These are phyloP conservation scores for Phortica okadai DNA, from an alignment of 2,888 invertebrate genomes.

Conservation along the genomic window DNA sequence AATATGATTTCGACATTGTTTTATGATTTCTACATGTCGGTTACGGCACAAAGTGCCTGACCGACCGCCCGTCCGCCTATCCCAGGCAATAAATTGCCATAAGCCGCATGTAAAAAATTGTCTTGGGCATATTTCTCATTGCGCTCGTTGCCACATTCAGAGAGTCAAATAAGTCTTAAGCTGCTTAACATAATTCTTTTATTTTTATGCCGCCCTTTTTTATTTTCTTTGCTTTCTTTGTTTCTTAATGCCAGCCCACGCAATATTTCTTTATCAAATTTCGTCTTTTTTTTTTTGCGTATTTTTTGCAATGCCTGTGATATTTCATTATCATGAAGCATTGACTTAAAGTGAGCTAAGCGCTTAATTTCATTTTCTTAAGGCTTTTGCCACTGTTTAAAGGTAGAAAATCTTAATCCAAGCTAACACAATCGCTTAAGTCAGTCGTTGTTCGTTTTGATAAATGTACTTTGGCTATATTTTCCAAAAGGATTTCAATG, in stretches of 20 bases:
- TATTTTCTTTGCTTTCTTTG: background rate
- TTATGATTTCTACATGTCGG: background rate
- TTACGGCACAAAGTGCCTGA: background rate
- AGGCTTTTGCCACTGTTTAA: background rate
- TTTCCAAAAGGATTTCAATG: constrained; percentile 13
- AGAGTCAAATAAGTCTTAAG: constrained; percentile 41
- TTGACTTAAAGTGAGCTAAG: no score
- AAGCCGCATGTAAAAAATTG: constrained; percentile 47
- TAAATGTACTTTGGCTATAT: constrained; percentile 15
- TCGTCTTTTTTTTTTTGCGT: background rate
- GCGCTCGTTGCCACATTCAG: constrained; percentile 25
- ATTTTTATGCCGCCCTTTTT: constrained; percentile 9
- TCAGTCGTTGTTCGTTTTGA: background rate
- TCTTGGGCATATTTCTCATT: constrained; percentile 26
- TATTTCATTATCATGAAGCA: background rate
- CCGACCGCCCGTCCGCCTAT: background rate
- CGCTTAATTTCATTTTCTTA: background rate
- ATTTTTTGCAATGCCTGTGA: background rate
- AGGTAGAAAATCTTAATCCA: no score
- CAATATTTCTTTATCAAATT: background rate
- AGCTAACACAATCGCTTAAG: background rate
- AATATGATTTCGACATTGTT: constrained; percentile 35
- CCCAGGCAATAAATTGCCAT: constrained; percentile 42
- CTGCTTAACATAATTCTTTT: constrained; percentile 42
- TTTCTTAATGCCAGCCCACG: background rate